Evolutionary conservation across 2,113 vertebrate species (phyloP), one percentile per base, ranked within the genome.

Genomic region (Rafetus swinhoei): DNA sequence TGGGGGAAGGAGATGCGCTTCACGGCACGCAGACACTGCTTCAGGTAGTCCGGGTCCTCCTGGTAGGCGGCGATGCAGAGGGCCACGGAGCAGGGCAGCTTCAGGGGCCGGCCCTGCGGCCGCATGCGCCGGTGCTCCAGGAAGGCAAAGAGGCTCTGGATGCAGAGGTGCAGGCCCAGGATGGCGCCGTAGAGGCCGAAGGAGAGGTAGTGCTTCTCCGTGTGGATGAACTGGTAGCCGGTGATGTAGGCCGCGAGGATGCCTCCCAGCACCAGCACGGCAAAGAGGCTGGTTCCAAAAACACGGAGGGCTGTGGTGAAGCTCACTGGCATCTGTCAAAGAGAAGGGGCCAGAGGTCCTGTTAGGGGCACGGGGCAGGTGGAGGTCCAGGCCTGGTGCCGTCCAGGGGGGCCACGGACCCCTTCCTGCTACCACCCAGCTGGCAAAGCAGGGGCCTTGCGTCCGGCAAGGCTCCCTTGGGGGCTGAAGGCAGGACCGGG

Each of bases 151-250:
- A 99, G 98, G 98, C 99, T 99, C 98, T 99, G 99, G 81, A 98
- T 98, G 94, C 99, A 98, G 94, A 99, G 98, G 95, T 99, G 99
- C 79, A 99, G 98, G 84, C 98, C 99, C 89, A 99, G 98, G 97
- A 99, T 99, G 95, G 99, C 99, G 2, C 99, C 99, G 55, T 99
- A 99, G 79, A 99, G 98, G 77, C 99, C 99, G 0, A 99, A 99
- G 90, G 99, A 99, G 76, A 99, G 98, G 98, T 99, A 99, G 98
- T 99, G 99, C 97, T 99, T 99, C 96, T 99, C 99, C 0, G 99
- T 99, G 97, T 99, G 99, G 97, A 99, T 99, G 97, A 99, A 99
- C 98, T 99, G 99, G 98, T 99, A 99, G 45, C 99, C 99, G 0
- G 99, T 99, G 92, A 99, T 98, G 9, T 99, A 99, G 90, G 99